Evolutionary conservation across 2,113 vertebrate genomes (phyloP).

Genomic region (Oncorhynchus kisutch): DNA sequence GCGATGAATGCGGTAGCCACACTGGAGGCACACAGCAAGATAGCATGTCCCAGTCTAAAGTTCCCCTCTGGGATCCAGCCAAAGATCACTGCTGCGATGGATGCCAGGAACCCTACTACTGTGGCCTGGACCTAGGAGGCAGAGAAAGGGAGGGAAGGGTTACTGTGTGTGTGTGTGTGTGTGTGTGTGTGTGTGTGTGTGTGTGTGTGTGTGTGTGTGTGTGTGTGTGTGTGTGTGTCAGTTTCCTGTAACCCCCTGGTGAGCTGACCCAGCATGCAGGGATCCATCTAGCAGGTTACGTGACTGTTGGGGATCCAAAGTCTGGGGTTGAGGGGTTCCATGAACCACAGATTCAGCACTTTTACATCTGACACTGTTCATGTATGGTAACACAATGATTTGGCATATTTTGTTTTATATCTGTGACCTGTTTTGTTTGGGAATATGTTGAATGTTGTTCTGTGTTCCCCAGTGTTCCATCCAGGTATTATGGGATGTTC

Average conservation of each 20-base stretch:
- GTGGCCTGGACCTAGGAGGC: conserved; percentile 91
- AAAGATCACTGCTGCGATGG: conserved; percentile 92
- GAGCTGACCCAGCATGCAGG: not conserved
- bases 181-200: not conserved
- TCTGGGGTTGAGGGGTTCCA: conserved; percentile 13
- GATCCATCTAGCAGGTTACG: conserved; percentile 3
- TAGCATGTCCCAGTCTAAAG: conserved; percentile 86
- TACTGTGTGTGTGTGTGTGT: not conserved
- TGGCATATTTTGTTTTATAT: not conserved
- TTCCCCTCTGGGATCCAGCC: conserved; percentile 97
- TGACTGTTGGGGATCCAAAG: not conserved
- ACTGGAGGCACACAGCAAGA: conserved; percentile 95
- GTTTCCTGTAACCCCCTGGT: not conserved
- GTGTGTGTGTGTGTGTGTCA: not conserved
- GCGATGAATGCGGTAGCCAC: conserved; percentile 97
- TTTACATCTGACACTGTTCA: too few species aligned
- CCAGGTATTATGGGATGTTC: not conserved
- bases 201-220: not conserved
- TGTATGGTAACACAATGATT: not conserved
- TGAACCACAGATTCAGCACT: conserved; percentile 17
- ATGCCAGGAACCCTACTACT: conserved; percentile 95
- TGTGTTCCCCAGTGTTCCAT: not conserved
- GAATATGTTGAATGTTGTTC: too few species aligned
- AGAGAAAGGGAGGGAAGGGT: not conserved
- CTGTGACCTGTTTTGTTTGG: not conserved